Conservation (phyloP, 2,113 vertebrate genomes). For the Chaetops frenatus region DNA sequence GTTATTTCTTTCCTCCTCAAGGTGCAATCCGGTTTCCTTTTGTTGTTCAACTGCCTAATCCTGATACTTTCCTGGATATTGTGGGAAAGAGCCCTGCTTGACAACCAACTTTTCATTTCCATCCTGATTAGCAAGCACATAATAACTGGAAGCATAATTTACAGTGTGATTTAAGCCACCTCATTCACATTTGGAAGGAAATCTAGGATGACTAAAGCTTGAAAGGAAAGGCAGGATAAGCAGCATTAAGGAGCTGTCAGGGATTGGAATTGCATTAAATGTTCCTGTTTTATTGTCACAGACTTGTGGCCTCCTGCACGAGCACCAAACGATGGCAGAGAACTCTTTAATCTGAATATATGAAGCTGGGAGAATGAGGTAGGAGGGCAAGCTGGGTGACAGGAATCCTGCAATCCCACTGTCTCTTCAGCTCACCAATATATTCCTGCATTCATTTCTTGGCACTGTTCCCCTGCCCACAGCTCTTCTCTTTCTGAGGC, state of each 20-base stretch:
- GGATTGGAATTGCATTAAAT: not conserved
- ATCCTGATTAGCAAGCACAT: conserved; percentile 52
- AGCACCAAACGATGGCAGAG: not conserved
- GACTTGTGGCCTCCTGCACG: not conserved
- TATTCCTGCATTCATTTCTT: not conserved
- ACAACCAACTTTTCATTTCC: conserved; percentile 49
- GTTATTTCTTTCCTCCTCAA: conserved; percentile 64
- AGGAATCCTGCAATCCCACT: not conserved
- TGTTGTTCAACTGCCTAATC: conserved; percentile 40
- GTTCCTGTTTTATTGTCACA: not conserved
- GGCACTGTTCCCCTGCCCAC: not conserved
- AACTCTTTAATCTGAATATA: not conserved
- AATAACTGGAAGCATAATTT: conserved; percentile 52
- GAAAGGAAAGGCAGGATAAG: conserved; percentile 56
- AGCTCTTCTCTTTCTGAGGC: not conserved
- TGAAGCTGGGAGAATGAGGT: not conserved
- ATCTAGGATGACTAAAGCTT: conserved; percentile 41
- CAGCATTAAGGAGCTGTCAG: conserved; percentile 33
- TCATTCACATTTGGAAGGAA: conserved; percentile 47
- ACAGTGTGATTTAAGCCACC: conserved; percentile 30
- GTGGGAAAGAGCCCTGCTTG: conserved; percentile 46
- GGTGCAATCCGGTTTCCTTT: conserved; percentile 57
- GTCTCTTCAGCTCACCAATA: not conserved
- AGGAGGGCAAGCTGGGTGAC: not conserved
- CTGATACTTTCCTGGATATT: conserved; percentile 59